Evolutionary conservation across 2,888 invertebrate genomes (phyloP).

Genomic region (Petrolisthes cinctipes): DNA sequence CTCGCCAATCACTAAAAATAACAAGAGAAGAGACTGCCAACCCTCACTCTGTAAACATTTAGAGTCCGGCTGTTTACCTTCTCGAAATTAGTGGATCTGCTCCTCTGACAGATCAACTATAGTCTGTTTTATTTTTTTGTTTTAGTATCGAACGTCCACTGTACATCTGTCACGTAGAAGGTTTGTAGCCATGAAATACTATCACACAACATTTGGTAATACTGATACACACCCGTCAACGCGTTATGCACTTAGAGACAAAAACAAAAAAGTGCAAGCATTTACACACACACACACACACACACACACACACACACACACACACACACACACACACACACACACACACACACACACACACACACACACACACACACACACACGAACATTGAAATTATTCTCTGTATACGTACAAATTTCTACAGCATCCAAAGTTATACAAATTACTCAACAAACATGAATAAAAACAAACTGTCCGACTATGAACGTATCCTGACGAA

Average conservation of each 20-base stretch:
- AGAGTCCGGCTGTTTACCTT: no score
- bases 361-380: slow-evolving; percentile 12
- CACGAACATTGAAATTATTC: background rate
- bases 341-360: slow-evolving; percentile 10
- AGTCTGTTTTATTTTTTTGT: no score
- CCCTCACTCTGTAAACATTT: no score
- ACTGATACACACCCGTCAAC: background rate
- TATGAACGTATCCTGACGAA: no score
- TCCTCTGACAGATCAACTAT: no score
- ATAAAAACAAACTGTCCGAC: no score
- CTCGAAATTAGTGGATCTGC: no score
- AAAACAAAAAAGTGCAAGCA: background rate
- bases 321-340: slow-evolving; percentile 18
- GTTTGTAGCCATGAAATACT: background rate
- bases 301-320: slow-evolving; percentile 18
- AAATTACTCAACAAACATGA: no score
- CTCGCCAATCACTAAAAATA: no score
- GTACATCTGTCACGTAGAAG: no score
- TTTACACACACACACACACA: slow-evolving; percentile 9
- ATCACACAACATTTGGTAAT: background rate
- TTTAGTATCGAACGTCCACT: no score
- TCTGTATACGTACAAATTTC: background rate
- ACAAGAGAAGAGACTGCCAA: no score
- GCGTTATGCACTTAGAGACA: background rate
- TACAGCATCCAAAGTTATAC: background rate